Evolutionary conservation across 2,113 vertebrate species (phyloP).

Genomic region (Hypanus sabinus): DNA sequence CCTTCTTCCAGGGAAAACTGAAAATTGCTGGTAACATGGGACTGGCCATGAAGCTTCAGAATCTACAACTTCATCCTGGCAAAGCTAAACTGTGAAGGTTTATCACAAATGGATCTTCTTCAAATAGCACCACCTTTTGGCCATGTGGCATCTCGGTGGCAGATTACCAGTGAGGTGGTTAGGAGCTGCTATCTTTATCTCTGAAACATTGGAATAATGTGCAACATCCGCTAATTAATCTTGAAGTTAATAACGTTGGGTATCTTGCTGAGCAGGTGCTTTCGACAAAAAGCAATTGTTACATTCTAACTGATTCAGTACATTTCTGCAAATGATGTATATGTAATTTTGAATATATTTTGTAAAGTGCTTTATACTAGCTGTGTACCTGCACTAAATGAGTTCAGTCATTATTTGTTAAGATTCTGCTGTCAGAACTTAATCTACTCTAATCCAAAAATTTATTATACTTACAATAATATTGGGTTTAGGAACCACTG

Average conservation of each 20-base stretch:
- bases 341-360: constrained; percentile 32
- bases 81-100: constrained; percentile 80
- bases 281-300: constrained; percentile 1
- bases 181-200: constrained; percentile 11
- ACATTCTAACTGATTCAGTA: constrained; percentile 10
- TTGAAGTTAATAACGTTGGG: constrained; percentile 26
- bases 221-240: background rate
- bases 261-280: constrained; percentile 22
- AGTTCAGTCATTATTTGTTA: background rate
- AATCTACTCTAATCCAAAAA: background rate
- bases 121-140: background rate
- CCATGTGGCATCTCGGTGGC: background rate
- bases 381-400: background rate
- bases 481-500: background rate
- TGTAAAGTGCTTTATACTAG: constrained; percentile 28
- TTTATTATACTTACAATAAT: background rate
- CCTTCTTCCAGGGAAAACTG: constrained; percentile 87
- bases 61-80: constrained; percentile 68
- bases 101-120: background rate
- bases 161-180: background rate
- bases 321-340: constrained; percentile 23
- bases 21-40: constrained; percentile 87
- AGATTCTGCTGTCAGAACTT: background rate
- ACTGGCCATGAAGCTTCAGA: constrained; percentile 90
- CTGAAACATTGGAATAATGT: constrained; percentile 30